These are phyloP conservation scores for Hydrochoerus hydrochaeris DNA, from an alignment of 2,113 vertebrate species.

Conservation along the genomic window DNA sequence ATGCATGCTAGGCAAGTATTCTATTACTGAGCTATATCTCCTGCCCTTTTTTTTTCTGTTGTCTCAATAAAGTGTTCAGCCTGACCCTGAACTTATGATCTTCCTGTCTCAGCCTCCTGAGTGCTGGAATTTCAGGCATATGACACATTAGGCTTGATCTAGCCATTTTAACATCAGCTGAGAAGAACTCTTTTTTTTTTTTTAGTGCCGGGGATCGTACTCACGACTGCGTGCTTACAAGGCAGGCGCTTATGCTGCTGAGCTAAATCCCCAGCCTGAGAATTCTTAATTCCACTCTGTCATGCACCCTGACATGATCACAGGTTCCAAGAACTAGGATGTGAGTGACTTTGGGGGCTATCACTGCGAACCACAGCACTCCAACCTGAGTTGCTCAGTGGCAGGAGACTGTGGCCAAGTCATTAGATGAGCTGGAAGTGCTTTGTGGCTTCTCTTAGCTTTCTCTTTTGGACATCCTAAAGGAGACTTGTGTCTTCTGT, in stretches of 20 bases:
- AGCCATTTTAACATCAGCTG: background rate
- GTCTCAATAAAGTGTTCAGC: background rate
- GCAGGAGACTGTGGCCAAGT: background rate
- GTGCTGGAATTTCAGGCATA: background rate
- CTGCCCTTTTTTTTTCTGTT: background rate
- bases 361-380: background rate
- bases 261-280: too few species aligned
- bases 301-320: background rate
- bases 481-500: background rate
- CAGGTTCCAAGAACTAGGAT: background rate
- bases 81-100: background rate
- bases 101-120: background rate
- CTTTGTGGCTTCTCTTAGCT: background rate
- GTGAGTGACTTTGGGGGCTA: background rate
- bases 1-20: background rate
- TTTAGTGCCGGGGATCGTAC: too few species aligned
- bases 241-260: too few species aligned
- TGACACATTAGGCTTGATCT: background rate
- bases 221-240: too few species aligned
- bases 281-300: background rate
- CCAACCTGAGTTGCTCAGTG: background rate
- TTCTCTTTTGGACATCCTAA: background rate
- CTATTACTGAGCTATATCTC: background rate
- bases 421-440: background rate
- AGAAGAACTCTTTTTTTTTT: background rate